Evolutionary conservation across 2,113 vertebrate genomes (phyloP).

Genomic region (Vulpes ferrilata): DNA sequence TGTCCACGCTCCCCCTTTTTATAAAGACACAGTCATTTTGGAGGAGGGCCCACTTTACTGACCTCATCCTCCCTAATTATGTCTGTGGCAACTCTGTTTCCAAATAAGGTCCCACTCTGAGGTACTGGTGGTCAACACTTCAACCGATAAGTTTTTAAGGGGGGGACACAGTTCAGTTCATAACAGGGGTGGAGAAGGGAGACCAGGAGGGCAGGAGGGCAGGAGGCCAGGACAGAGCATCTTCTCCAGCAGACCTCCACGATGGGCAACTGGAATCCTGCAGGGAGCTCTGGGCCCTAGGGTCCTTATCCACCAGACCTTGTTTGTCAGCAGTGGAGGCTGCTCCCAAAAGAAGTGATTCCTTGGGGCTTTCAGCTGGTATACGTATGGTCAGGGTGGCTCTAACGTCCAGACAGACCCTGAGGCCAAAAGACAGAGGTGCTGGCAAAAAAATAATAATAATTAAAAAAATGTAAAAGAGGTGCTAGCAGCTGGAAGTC

Average conservation of each 20-base stretch:
- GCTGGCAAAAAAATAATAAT: too few species aligned
- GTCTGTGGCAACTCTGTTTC: not conserved
- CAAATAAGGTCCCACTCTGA: not conserved
- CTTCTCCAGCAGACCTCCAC: not conserved
- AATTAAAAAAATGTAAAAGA: not conserved
- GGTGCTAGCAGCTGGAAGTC: not conserved
- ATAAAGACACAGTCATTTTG: not conserved
- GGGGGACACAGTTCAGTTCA: not conserved
- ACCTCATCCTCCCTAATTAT: not conserved
- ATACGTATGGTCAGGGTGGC: too few species aligned
- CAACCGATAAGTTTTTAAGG: not conserved
- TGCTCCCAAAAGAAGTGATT: fast-evolving
- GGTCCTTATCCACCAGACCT: not conserved
- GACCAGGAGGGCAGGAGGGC: not conserved
- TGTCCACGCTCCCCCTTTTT: not conserved
- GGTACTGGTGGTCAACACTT: not conserved
- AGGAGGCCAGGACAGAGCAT: not conserved
- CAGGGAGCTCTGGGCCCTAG: not conserved
- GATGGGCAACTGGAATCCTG: too few species aligned
- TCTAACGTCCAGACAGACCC: not conserved
- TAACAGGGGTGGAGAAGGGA: not conserved
- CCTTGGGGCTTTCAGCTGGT: not conserved
- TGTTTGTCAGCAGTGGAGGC: not conserved
- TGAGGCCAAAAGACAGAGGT: not conserved
- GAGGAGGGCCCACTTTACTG: not conserved